A percentile compares a stretch with the other conserved stretches of the same genome.
Evolutionary conservation across 2,113 vertebrate species (phyloP).

Genomic region (Brienomyrus longianalis): DNA sequence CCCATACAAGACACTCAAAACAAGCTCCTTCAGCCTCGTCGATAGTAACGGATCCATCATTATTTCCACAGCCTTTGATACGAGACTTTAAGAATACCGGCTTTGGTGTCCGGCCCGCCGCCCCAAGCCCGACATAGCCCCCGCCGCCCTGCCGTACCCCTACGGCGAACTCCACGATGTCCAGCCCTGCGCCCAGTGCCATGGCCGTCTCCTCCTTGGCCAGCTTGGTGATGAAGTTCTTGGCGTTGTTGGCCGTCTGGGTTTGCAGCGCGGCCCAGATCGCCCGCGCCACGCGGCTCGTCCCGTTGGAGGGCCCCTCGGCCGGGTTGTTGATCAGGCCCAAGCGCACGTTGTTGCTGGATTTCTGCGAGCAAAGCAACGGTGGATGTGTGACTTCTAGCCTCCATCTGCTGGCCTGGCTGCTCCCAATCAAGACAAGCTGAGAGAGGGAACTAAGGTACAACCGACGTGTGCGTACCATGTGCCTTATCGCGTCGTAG

Average conservation of each 20-base stretch:
- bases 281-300: conserved; percentile 66
- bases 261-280: conserved; percentile 91
- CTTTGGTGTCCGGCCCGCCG: not conserved
- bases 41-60: not conserved
- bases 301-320: conserved; percentile 52
- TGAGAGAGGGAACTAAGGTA: not conserved
- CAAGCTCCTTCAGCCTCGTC: not conserved
- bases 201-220: conserved; percentile 79
- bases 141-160: conserved; percentile 65
- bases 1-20: not conserved
- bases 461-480: conserved; percentile 55
- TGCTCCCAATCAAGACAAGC: not conserved
- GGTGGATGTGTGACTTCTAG: not conserved
- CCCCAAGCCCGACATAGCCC: not conserved
- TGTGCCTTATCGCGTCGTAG: conserved; percentile 93
- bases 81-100: not conserved
- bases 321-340: conserved; percentile 86
- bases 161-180: conserved; percentile 77
- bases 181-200: conserved; percentile 64
- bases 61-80: not conserved
- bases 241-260: conserved; percentile 84
- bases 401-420: not conserved
- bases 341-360: conserved; percentile 86
- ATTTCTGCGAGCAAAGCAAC: conserved; percentile 52
- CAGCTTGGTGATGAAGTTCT: conserved; percentile 97